Percentiles rank a stretch among this genome's conserved stretches.
Evolutionary conservation across 2,797 vertebrate genomes (phyloP).

Genomic region (Cichlasoma orientale): DNA sequence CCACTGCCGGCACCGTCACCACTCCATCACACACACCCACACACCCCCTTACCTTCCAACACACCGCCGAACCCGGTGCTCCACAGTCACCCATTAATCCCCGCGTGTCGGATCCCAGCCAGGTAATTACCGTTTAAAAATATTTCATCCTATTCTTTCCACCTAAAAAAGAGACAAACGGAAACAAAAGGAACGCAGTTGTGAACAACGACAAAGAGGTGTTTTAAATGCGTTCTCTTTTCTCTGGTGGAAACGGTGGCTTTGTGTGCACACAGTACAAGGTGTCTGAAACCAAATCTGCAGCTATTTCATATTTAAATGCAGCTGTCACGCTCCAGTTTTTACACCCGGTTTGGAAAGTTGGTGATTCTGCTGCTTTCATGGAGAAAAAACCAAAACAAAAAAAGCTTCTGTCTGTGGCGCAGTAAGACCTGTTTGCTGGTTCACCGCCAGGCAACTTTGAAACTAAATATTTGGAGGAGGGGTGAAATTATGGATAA

Average conservation of each 20-base stretch:
- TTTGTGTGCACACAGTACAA: conserved; percentile 82
- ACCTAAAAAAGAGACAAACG: conserved; percentile 82
- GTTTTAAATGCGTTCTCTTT: conserved; percentile 78
- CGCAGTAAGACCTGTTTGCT: conserved; percentile 49
- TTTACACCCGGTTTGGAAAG: conserved; percentile 71
- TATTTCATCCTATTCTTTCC: conserved; percentile 98
- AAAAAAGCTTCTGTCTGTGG: conserved; percentile 41
- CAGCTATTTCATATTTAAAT: conserved; percentile 85
- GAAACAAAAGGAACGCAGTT: conserved; percentile 84
- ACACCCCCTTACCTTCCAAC: conserved; percentile 91
- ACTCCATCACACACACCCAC: conserved; percentile 60
- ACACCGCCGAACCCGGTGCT: conserved; percentile 93
- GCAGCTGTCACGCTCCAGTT: conserved; percentile 82
- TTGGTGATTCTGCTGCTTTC: conserved; percentile 67
- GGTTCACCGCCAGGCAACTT: conserved; percentile 44
- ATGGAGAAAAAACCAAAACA: conserved; percentile 11
- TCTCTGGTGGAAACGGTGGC: conserved; percentile 76
- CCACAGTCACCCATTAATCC: conserved; percentile 98
- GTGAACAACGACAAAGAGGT: conserved; percentile 82
- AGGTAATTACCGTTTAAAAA: conserved; percentile 99
- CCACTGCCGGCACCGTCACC: conserved; percentile 9
- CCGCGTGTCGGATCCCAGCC: conserved; percentile 94
- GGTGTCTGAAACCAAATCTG: conserved; percentile 83
- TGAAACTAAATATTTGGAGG: conserved; percentile 29
- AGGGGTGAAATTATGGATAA: not conserved